Evolutionary conservation across 2,888 invertebrate species (phyloP).

Genomic region (Erannis defoliaria): DNA sequence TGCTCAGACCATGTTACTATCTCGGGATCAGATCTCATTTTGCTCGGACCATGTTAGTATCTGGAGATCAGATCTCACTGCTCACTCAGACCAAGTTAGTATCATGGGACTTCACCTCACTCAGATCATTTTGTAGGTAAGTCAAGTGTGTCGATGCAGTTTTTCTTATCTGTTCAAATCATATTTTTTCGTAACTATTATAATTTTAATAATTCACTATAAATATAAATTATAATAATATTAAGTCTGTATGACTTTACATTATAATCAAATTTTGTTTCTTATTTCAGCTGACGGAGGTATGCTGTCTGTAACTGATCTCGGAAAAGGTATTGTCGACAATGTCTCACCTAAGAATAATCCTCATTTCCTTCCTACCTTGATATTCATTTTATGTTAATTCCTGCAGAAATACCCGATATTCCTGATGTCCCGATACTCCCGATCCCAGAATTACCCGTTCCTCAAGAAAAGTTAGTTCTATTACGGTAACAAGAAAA

Average conservation of each 20-base stretch:
- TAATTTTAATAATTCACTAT: no score
- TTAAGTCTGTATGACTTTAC: background rate
- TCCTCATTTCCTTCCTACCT: background rate
- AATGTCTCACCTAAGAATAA: background rate
- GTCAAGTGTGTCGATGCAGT: no score
- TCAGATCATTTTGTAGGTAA: no score
- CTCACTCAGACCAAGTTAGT: no score
- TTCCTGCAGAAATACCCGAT: constrained; percentile 73
- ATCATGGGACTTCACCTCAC: no score
- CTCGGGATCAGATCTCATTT: no score
- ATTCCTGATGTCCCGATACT: constrained; percentile 73
- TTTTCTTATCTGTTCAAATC: no score
- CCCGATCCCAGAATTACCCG: constrained; percentile 68
- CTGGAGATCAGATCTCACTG: no score
- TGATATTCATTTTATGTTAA: constrained; percentile 12
- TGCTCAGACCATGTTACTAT: no score
- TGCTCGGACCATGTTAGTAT: no score
- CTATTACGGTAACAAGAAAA: constrained; percentile 5
- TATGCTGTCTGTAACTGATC: constrained; percentile 52
- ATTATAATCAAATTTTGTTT: constrained; percentile 12
- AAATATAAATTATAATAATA: no score
- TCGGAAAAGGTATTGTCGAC: constrained; percentile 62
- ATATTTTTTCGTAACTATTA: no score
- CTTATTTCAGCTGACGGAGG: constrained; percentile 59
- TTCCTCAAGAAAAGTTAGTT: constrained; percentile 71